Conservation (phyloP, 1,140 invertebrate species). For the Ceratosolen fusciceps region DNA sequence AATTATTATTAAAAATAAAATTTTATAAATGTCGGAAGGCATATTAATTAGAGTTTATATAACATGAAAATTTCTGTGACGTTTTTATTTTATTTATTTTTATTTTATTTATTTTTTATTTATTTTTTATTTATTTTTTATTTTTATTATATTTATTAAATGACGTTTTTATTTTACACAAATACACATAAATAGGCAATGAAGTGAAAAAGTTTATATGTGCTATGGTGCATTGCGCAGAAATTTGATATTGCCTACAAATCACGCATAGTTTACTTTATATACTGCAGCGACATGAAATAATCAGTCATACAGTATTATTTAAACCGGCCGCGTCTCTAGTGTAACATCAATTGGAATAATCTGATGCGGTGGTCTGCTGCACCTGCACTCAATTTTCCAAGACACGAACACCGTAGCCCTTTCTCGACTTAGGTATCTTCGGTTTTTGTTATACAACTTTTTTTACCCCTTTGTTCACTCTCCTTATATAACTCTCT, state of each 20-base stretch:
- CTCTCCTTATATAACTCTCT: neutral
- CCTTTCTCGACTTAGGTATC: no score
- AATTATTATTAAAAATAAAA: no score
- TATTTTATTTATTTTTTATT: no score
- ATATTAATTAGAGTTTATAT: no score
- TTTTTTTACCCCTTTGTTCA: neutral
- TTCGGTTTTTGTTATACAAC: no score
- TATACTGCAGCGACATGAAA: conserved; percentile 61
- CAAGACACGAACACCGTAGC: neutral
- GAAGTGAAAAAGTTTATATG: neutral
- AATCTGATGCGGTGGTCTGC: conserved; percentile 48
- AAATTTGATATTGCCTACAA: conserved; percentile 31
- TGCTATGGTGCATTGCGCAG: conserved; percentile 55
- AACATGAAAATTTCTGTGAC: no score
- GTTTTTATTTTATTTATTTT: no score
- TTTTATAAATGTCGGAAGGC: no score
- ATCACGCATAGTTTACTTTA: conserved; percentile 40
- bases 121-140: no score
- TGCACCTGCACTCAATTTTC: conserved; percentile 2
- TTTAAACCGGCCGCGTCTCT: conserved; percentile 62
- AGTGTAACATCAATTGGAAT: conserved; percentile 67
- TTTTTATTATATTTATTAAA: no score
- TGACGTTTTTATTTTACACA: no score
- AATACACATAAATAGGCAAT: neutral
- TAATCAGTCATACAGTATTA: conserved; percentile 64